phyloP scores from a whole-genome alignment of 2,888 invertebrate species.

The Scaptomyza reducta region DNA sequence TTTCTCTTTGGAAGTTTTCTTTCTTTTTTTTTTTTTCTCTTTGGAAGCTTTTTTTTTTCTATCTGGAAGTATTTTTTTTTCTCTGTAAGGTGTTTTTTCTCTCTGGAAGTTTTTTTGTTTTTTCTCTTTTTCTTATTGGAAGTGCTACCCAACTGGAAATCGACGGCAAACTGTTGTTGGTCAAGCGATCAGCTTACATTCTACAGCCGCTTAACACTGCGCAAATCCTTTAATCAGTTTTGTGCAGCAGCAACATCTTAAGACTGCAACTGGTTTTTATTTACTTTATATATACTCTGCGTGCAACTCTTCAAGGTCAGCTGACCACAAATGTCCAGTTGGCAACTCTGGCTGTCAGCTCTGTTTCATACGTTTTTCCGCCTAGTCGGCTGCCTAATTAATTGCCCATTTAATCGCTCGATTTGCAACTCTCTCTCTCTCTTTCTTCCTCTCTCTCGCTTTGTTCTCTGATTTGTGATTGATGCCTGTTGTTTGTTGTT shows the following conservation, averaged over 20 bases:
- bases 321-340: conserved; percentile 5
- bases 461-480: conserved; percentile 46
- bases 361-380: conserved; percentile 21
- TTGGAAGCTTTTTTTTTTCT: too few relatives aligned
- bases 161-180: conserved; percentile 40
- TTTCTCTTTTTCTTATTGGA: conserved; percentile 3
- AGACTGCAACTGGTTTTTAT: conserved; percentile 46
- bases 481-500: conserved; percentile 50
- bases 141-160: conserved; percentile 28
- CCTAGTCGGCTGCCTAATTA: conserved; percentile 61
- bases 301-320: conserved; percentile 65
- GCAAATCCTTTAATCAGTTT: conserved; percentile 76
- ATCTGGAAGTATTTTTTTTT: too few relatives aligned
- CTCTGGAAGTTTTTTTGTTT: background rate
- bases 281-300: conserved; percentile 9
- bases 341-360: background rate
- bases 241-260: background rate
- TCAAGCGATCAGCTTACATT: conserved; percentile 29
- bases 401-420: conserved; percentile 76
- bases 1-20: too few relatives aligned
- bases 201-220: conserved; percentile 29
- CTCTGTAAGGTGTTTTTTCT: background rate
- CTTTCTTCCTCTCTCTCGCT: background rate
- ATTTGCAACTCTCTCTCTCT: conserved; percentile 48
- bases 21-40: too few relatives aligned